A percentile compares a stretch with the other conserved stretches of the same genome.
These are phyloP conservation scores for Conopomorpha cramerella DNA, from an alignment of 1,140 invertebrate genomes.

Conservation along the genomic window DNA sequence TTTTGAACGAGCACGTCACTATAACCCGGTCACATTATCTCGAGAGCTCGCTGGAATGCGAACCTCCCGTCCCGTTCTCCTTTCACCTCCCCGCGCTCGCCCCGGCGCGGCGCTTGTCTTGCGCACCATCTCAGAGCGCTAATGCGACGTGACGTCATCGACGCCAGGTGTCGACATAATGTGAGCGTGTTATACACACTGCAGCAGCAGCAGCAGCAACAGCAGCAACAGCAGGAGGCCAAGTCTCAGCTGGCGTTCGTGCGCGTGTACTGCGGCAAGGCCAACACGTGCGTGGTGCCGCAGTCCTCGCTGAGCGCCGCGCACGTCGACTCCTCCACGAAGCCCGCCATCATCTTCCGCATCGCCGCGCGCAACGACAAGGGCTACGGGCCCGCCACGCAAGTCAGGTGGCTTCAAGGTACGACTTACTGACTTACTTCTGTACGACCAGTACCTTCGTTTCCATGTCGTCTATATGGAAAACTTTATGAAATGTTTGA, in stretches of 20 bases:
- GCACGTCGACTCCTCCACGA: conserved; percentile 94
- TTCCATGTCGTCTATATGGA: too few relatives aligned
- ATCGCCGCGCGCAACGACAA: conserved; percentile 99
- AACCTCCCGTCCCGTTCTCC: too few relatives aligned
- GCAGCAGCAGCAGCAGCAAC: conserved; percentile 97
- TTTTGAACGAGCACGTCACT: conserved; percentile 98
- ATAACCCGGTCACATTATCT: too few relatives aligned
- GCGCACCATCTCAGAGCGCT: too few relatives aligned
- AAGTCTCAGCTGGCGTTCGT: conserved; percentile 90
- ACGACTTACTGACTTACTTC: conserved; percentile 14
- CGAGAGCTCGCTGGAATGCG: too few relatives aligned
- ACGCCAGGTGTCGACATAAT: too few relatives aligned
- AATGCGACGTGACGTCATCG: too few relatives aligned
- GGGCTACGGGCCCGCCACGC: conserved; percentile 97
- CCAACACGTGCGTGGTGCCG: conserved; percentile 89
- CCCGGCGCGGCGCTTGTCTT: too few relatives aligned
- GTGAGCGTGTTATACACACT: too few relatives aligned
- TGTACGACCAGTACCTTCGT: not conserved
- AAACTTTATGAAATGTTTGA: too few relatives aligned
- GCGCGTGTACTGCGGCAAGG: conserved; percentile 94
- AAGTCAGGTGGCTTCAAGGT: conserved; percentile 99
- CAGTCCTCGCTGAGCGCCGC: conserved; percentile 86
- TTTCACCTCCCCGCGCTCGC: too few relatives aligned
- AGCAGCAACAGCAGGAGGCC: conserved; percentile 42
- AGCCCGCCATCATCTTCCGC: conserved; percentile 98